phyloP scores from a whole-genome alignment of 2,113 vertebrate species.

The Tachysurus vachellii region DNA sequence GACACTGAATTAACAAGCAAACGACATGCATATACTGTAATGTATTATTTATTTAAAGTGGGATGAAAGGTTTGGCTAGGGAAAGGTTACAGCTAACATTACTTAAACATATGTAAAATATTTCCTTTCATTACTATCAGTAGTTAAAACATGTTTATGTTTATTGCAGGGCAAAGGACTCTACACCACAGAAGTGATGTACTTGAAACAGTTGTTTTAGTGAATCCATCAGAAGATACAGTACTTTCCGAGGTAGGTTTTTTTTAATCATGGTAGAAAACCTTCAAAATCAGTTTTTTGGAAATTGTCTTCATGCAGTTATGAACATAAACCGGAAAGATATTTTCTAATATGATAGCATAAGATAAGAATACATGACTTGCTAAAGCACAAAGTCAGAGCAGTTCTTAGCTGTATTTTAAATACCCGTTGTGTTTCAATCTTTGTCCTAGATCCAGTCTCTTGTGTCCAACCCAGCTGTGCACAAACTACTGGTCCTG shows the following conservation, averaged over 20 bases:
- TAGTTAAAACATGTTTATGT: conserved; percentile 42
- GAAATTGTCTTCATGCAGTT: background rate
- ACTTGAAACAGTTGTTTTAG: conserved; percentile 89
- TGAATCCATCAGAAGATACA: conserved; percentile 87
- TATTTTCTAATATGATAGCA: conserved; percentile 4
- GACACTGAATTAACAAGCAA: too few species aligned
- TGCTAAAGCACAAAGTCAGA: conserved; percentile 19
- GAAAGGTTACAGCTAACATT: background rate
- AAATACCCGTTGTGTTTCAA: conserved; percentile 44
- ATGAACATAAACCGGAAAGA: background rate
- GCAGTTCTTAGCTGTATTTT: conserved; percentile 24
- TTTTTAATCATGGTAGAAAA: background rate
- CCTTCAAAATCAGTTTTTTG: background rate
- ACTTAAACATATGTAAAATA: background rate
- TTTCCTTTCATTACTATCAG: background rate
- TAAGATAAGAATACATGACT: background rate
- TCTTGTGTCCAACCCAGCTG: conserved; percentile 84
- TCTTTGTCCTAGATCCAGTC: conserved; percentile 80
- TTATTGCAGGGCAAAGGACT: conserved; percentile 87
- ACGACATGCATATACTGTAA: background rate
- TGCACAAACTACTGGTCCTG: conserved; percentile 89
- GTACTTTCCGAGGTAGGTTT: conserved; percentile 83
- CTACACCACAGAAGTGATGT: conserved; percentile 89
- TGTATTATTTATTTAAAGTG: background rate
- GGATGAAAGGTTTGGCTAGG: background rate